Percentiles rank a stretch among this genome's conserved stretches.
These are phyloP conservation scores for Anableps anableps DNA, from an alignment of 2,797 vertebrate genomes.

Conservation along the genomic window DNA sequence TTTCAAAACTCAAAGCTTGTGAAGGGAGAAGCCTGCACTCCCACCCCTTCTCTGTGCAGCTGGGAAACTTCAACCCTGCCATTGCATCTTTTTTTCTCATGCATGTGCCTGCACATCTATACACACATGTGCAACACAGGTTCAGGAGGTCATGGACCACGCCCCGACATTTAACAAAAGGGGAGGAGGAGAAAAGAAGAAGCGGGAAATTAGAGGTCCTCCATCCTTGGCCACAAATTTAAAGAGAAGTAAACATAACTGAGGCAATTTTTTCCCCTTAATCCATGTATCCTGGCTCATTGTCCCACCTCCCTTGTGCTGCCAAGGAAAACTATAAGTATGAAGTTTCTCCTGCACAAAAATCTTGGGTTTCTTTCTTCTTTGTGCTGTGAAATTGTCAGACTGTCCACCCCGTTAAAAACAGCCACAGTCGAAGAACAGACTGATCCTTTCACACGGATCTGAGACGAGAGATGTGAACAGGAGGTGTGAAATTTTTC, in stretches of 20 bases:
- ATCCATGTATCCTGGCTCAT: constrained; percentile 31
- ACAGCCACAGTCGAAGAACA: constrained; percentile 44
- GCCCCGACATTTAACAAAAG: constrained; percentile 62
- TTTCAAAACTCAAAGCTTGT: constrained; percentile 75
- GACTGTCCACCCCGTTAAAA: constrained; percentile 32
- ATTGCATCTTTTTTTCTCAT: constrained; percentile 35
- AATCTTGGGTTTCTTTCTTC: constrained; percentile 1
- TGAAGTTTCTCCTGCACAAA: constrained; percentile 13
- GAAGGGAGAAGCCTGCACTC: constrained; percentile 63
- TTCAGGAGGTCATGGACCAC: constrained; percentile 78
- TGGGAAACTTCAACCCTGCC: constrained; percentile 76
- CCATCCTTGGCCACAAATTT: constrained; percentile 65
- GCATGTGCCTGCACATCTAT: constrained; percentile 25
- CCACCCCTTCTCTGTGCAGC: constrained; percentile 69
- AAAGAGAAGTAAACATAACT: constrained; percentile 73
- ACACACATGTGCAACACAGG: constrained; percentile 44
- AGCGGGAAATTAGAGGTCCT: constrained; percentile 71
- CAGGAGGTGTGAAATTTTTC: constrained; percentile 61
- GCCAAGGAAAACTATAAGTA: constrained; percentile 27
- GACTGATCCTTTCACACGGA: constrained; percentile 42
- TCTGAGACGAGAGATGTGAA: constrained; percentile 53
- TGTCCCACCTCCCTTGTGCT: constrained; percentile 25
- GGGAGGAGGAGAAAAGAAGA: constrained; percentile 58
- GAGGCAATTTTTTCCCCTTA: constrained; percentile 58
- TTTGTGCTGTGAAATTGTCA: constrained; percentile 18